Evolutionary conservation across 2,113 vertebrate species (phyloP).

Genomic region (Aphelocoma coerulescens): DNA sequence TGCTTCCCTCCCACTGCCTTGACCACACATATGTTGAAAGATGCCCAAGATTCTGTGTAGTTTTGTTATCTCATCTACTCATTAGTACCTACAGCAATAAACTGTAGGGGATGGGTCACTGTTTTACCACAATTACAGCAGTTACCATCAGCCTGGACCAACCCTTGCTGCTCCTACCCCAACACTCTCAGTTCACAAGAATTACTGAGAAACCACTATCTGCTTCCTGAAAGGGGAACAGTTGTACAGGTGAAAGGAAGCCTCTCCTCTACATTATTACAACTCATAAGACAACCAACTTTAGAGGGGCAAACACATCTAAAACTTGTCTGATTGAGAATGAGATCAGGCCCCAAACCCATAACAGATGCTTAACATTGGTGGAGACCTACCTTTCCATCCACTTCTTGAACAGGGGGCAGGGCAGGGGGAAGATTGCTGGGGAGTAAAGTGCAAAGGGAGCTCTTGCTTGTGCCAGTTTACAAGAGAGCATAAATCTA

Average conservation of each 20-base stretch:
- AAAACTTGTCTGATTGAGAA: neutral
- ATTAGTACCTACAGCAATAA: neutral
- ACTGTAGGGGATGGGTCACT: neutral
- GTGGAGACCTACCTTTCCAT: neutral
- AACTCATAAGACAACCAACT: neutral
- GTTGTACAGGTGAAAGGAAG: neutral
- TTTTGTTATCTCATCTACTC: neutral
- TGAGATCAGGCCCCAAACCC: neutral
- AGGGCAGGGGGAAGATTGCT: neutral
- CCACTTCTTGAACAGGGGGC: neutral
- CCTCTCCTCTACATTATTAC: neutral
- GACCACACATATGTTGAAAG: slow-evolving; percentile 53
- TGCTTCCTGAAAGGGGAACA: neutral
- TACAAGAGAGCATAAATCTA: neutral
- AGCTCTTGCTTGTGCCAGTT: neutral
- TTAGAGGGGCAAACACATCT: neutral
- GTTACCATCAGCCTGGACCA: neutral
- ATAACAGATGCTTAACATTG: fast-evolving
- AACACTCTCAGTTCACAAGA: neutral
- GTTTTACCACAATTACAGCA: neutral
- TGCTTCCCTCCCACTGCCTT: slow-evolving; percentile 44
- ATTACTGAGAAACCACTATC: neutral
- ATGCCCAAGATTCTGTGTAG: neutral
- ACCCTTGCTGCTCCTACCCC: neutral
- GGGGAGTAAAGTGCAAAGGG: neutral